Evolutionary conservation across 1,140 invertebrate genomes (phyloP), one percentile per base, ranked within the genome.

Genomic region (Drosophila nigromelanica): DNA sequence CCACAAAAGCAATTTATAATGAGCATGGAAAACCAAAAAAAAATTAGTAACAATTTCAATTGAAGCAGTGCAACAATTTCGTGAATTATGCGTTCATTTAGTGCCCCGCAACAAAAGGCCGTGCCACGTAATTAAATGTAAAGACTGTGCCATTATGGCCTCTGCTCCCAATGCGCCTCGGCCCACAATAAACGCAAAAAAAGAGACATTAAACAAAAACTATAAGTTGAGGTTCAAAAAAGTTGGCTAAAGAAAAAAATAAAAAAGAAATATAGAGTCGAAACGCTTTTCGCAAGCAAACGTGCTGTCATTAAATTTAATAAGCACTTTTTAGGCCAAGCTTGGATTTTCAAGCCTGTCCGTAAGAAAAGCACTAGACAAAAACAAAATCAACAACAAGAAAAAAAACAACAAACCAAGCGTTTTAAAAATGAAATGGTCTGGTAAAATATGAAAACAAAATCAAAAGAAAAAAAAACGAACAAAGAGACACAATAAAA

Each of bases 271-370:
- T 45, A 30, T 60, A 37, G 14, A 78, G 59, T 67, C 68, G 56
- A 89, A 89, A 83, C 76, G 78, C 78, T 90, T 90, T 90, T 90
- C 75, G 87, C 69, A 90, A 90, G 82, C 76, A 86, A 90, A 90
- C 87, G 87, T 90, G 87, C 87, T 83, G 87, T 90, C 87, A 90
- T 90, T 90, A 90, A 90, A 90, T 90, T 90, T 90, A 90, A 90
- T 90, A 90, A 90, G 78, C 82, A 70, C 76, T 89, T 90, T 86
- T 89, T 80, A 80, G 83, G 83, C 83, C 83, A 87, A 87, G 83
- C 83, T 89, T 77, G 83, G 76, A 76, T 87, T 81, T 85, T 86
- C 70, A 70, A 79, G 73, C 76, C 73, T 55, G 61, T 50, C 55
- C 61, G 40, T 58, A 59, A 62, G 69, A 76, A 72, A 64, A 76